phyloP scores from a whole-genome alignment of 2,797 vertebrate genomes.

The Babyrousa celebensis region DNA sequence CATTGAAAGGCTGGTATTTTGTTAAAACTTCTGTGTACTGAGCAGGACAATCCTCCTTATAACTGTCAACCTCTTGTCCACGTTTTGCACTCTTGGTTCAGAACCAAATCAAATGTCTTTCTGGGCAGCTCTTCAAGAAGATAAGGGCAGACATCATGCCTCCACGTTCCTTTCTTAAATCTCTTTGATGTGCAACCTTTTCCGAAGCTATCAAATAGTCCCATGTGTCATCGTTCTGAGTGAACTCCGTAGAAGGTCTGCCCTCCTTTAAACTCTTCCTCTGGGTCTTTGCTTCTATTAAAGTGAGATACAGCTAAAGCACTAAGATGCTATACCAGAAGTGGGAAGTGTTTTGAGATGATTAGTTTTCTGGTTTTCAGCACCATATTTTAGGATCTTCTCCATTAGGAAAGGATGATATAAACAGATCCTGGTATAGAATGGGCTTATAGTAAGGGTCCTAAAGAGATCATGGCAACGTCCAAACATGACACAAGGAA shows the following conservation, averaged over 20 bases:
- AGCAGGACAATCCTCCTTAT: not conserved
- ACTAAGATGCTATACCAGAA: not conserved
- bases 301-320: not conserved
- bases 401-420: not conserved
- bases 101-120: conserved; percentile 32
- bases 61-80: not conserved
- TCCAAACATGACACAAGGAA: not conserved
- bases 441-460: not conserved
- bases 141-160: not conserved
- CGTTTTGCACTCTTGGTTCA: not conserved
- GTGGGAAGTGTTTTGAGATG: not conserved
- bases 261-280: not conserved
- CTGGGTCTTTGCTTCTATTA: not conserved
- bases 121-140: not conserved
- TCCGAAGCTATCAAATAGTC: not conserved
- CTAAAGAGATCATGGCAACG: not conserved
- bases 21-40: not conserved
- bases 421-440: not conserved
- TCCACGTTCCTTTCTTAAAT: not conserved
- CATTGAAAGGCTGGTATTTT: not conserved
- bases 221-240: not conserved
- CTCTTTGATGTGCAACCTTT: not conserved
- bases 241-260: not conserved
- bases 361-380: not conserved
- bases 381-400: not conserved